A percentile compares a stretch with the other conserved stretches of the same genome.
Conservation (phyloP, 2,888 invertebrate species). For the Drosophila mulleri region DNA sequence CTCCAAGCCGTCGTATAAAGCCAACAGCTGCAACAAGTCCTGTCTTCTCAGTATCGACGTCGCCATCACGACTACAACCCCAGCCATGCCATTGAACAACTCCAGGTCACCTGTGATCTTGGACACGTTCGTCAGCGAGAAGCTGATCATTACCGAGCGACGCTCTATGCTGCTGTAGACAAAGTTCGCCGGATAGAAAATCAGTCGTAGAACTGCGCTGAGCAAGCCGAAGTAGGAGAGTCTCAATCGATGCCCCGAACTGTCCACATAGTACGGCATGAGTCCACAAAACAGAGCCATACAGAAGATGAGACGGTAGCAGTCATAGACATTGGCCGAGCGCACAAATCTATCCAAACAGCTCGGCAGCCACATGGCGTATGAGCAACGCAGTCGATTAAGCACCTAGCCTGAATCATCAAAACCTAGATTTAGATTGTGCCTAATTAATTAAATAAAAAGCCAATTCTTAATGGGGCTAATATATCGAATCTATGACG, state of each 20-base stretch:
- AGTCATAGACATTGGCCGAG: constrained; percentile 75
- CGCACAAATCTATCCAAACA: constrained; percentile 44
- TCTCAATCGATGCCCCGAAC: constrained; percentile 19
- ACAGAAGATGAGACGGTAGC: constrained; percentile 64
- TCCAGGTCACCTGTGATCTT: constrained; percentile 71
- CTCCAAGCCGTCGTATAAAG: constrained; percentile 60
- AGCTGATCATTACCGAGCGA: constrained; percentile 65
- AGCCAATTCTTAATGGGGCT: not conserved
- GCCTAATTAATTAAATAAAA: constrained; percentile 19
- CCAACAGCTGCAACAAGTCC: constrained; percentile 52
- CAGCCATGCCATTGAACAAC: constrained; percentile 72
- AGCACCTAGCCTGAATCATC: not conserved
- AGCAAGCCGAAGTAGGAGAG: constrained; percentile 55
- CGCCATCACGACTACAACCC: constrained; percentile 57
- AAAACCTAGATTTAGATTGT: constrained; percentile 16
- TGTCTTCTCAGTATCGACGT: constrained; percentile 51
- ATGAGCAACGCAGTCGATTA: constrained; percentile 28
- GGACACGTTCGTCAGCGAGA: constrained; percentile 73
- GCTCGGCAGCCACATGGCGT: constrained; percentile 53
- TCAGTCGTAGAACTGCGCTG: constrained; percentile 58
- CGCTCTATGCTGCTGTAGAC: constrained; percentile 36
- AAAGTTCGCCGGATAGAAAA: constrained; percentile 53
- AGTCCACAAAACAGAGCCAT: constrained; percentile 68
- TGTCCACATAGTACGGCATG: constrained; percentile 65
- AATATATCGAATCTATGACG: not conserved